phyloP scores from a whole-genome alignment of 92 coral and sea anemone species.

The Heliopora coerulea region DNA sequence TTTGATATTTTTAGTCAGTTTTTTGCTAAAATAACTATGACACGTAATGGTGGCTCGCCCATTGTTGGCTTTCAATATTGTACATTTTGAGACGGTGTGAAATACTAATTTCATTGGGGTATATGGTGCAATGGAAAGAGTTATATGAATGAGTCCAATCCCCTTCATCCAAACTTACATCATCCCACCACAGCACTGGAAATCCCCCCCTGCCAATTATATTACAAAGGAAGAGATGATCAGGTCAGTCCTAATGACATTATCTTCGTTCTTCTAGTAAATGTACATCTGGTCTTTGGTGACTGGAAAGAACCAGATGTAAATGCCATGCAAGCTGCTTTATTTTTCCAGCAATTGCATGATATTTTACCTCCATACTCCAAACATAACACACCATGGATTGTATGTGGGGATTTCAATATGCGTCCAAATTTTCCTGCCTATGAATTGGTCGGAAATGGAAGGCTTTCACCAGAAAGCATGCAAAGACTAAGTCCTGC shows the following conservation, averaged over 20 bases:
- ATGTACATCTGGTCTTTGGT: constrained; percentile 52
- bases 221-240: too few species aligned
- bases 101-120: too few species aligned
- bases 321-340: constrained; percentile 57
- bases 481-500: constrained; percentile 39
- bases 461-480: constrained; percentile 45
- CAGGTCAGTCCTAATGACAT: neutral
- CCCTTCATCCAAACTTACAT: too few species aligned
- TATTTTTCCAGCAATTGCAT: constrained; percentile 57
- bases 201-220: too few species aligned
- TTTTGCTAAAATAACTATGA: too few species aligned
- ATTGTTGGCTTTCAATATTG: too few species aligned
- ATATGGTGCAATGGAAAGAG: too few species aligned
- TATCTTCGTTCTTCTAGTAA: constrained; percentile 36
- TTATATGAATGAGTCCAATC: too few species aligned
- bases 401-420: constrained; percentile 81
- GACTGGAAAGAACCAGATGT: constrained; percentile 51
- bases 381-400: constrained; percentile 25
- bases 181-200: too few species aligned
- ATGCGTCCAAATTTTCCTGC: constrained; percentile 68
- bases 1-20: too few species aligned
- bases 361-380: constrained; percentile 34
- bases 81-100: too few species aligned
- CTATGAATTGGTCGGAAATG: constrained; percentile 60
- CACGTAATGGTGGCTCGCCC: too few species aligned